phyloP scores from a whole-genome alignment of 1,140 invertebrate species.

The Oreohelix idahoensis region DNA sequence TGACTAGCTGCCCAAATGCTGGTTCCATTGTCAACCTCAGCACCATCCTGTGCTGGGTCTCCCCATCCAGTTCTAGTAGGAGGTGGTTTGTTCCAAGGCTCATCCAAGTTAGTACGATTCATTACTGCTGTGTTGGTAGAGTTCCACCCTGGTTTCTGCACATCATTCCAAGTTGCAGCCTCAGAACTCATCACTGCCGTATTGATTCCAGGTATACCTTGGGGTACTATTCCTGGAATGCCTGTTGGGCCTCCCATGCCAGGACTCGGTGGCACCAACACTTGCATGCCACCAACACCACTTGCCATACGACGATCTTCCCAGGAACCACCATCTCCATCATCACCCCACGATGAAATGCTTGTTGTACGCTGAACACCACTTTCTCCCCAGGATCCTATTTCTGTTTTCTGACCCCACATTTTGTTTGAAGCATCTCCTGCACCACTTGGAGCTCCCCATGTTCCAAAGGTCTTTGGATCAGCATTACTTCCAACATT shows the following conservation, averaged over 20 bases:
- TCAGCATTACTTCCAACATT: constrained; percentile 38
- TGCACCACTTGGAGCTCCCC: constrained; percentile 41
- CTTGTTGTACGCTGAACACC: constrained; percentile 46
- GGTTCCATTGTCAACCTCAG: constrained; percentile 61
- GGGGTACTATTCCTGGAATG: constrained; percentile 40
- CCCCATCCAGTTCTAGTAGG: constrained; percentile 44
- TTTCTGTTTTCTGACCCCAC: constrained; percentile 65
- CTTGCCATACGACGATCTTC: constrained; percentile 79
- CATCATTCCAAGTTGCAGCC: constrained; percentile 57
- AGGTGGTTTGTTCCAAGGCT: constrained; percentile 42
- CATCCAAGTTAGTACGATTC: constrained; percentile 27
- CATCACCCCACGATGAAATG: constrained; percentile 57
- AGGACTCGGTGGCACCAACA: constrained; percentile 34
- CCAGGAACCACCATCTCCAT: constrained; percentile 54
- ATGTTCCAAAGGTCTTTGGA: constrained; percentile 49
- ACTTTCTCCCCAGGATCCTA: constrained; percentile 62
- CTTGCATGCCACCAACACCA: constrained; percentile 23
- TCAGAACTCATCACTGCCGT: constrained; percentile 52
- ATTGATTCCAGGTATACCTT: constrained; percentile 32
- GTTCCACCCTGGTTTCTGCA: constrained; percentile 39
- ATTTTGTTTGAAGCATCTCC: constrained; percentile 46
- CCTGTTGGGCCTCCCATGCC: constrained; percentile 41
- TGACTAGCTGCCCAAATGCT: constrained; percentile 55
- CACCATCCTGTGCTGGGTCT: constrained; percentile 38
- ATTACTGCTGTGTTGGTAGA: neutral